Conservation (phyloP, 2,113 vertebrate genomes). For the Dicentrarchus labrax region DNA sequence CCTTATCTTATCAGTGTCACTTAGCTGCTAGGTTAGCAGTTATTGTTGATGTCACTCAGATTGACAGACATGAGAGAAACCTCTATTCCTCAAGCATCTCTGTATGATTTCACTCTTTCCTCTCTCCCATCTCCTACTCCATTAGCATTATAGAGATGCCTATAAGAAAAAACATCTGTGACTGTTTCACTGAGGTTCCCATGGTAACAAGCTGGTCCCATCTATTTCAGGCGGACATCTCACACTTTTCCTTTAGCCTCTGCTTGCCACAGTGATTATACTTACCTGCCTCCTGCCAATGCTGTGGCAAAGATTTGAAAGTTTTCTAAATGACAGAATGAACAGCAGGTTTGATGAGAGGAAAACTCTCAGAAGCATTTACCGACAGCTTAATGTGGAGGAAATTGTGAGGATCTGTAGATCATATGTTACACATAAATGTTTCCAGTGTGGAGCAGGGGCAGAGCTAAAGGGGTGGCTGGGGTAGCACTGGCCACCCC, state of each 20-base stretch:
- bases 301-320: conserved; percentile 43
- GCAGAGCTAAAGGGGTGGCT: too few species aligned
- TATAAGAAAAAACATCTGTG: conserved; percentile 46
- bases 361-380: conserved; percentile 12
- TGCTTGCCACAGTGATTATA: conserved; percentile 70
- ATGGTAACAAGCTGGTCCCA: conserved; percentile 79
- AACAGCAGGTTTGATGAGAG: conserved; percentile 30
- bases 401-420: not conserved
- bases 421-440: not conserved
- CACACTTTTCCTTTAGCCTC: conserved; percentile 64
- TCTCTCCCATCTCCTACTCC: conserved; percentile 20
- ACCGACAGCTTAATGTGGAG: conserved; percentile 1
- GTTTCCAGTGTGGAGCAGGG: too few species aligned
- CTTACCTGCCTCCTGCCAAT: conserved; percentile 63
- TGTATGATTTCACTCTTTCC: conserved; percentile 14
- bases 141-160: conserved; percentile 51
- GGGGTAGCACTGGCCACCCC: too few species aligned
- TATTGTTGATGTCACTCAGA: not conserved
- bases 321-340: conserved; percentile 37
- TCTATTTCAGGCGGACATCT: conserved; percentile 79
- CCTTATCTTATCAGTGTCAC: not conserved
- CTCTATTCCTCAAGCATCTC: not conserved
- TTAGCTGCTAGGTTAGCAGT: not conserved
- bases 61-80: not conserved
- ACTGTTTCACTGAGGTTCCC: conserved; percentile 75